phyloP scores from a whole-genome alignment of 2,797 vertebrate species.

The Falco berigora region DNA sequence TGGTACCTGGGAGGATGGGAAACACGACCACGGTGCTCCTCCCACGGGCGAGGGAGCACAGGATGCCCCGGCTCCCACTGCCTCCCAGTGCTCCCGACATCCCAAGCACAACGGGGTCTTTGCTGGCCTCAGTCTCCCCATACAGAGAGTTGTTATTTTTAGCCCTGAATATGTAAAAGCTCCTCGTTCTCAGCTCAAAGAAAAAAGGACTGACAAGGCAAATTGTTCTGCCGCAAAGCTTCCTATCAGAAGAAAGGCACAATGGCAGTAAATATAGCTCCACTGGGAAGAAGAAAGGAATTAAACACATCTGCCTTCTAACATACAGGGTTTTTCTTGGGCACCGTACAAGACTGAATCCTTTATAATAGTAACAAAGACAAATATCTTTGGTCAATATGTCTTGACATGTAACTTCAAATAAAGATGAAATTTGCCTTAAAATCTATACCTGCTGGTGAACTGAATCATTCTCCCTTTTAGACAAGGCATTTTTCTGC shows the following conservation, averaged over 20 bases:
- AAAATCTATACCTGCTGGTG: neutral
- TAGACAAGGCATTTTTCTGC: neutral
- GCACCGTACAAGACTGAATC: neutral
- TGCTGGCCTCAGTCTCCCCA: neutral
- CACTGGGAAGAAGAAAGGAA: neutral
- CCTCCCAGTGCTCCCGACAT: neutral
- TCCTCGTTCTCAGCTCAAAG: neutral
- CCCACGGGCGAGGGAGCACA: accelerated
- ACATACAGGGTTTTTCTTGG: neutral
- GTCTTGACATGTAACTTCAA: neutral
- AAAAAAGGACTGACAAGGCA: neutral
- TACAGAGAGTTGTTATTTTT: neutral
- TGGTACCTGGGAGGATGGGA: neutral
- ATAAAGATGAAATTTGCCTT: slow-evolving; percentile 1
- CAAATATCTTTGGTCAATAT: neutral
- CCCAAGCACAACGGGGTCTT: neutral
- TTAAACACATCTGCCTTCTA: neutral
- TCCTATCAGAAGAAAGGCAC: neutral
- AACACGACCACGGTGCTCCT: neutral
- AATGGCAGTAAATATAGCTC: neutral
- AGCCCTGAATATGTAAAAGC: neutral
- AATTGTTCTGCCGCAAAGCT: neutral
- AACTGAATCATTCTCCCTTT: neutral
- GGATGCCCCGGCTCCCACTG: neutral
- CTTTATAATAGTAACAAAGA: neutral